phyloP scores from a whole-genome alignment of 2,888 invertebrate species.

The Hedychridium roseum region DNA sequence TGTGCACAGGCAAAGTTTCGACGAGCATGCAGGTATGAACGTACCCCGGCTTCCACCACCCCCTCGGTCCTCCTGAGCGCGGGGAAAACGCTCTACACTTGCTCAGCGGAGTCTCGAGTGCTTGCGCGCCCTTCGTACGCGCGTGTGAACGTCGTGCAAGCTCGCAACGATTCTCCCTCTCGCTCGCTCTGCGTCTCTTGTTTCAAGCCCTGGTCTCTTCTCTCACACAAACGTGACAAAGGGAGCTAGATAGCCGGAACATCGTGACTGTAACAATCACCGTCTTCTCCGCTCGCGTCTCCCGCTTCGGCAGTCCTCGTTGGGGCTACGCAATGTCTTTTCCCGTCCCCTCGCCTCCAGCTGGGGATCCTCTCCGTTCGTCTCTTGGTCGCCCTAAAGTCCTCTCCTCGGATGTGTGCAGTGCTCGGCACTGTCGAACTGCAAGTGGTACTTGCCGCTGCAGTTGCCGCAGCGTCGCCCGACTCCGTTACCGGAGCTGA shows the following conservation, averaged over 20 bases:
- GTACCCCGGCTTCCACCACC: too few species aligned
- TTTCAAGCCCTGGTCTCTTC: neutral
- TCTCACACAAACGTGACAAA: conserved; percentile 35
- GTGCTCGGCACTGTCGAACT: conserved; percentile 15
- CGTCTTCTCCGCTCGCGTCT: conserved; percentile 27
- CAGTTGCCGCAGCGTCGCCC: conserved; percentile 6
- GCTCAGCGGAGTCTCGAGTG: too few species aligned
- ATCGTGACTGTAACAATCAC: conserved; percentile 43
- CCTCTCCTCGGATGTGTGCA: too few species aligned
- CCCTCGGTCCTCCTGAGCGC: too few species aligned
- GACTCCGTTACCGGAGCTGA: conserved; percentile 25
- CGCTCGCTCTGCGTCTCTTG: neutral
- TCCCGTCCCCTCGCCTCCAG: conserved; percentile 12
- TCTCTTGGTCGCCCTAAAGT: neutral
- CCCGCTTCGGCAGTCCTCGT: too few species aligned
- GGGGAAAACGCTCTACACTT: too few species aligned
- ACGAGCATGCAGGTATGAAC: too few species aligned
- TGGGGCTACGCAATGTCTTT: conserved; percentile 16
- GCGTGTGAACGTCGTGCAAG: conserved; percentile 12
- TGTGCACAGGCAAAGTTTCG: too few species aligned
- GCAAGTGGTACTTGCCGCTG: conserved; percentile 4
- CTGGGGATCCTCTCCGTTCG: conserved; percentile 12
- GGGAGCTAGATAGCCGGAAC: conserved; percentile 37
- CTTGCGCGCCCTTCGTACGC: neutral
- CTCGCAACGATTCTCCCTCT: conserved; percentile 11